Base-by-base conservation (phyloP, 2,113 vertebrate genomes). In the Nematolebias whitei region DNA sequence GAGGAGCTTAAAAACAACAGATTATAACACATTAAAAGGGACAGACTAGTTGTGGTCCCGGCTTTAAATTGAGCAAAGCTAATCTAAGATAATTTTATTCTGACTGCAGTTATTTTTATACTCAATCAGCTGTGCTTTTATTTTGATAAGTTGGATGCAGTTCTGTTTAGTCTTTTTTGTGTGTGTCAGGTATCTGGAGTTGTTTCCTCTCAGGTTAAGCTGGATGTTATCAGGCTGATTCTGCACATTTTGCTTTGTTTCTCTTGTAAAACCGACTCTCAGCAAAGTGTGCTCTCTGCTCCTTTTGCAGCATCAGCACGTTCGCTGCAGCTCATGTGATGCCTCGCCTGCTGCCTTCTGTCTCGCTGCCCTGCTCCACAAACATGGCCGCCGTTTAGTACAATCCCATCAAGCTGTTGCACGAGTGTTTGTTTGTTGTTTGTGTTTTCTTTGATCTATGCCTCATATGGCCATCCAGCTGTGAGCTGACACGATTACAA, bases 401-500 rank as follows among this genome's bases (percentile, higher is more conserved):
- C 71, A 61, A 82, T 74, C 67, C 69, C 43, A 26, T 74, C 51
- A 65, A 3, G 43, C 29, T 65, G 71, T 60, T 81, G 61, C 51
- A 19, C 15, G 22, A 23, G 63, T 80, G 63, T 73, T 39, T 73
- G 22, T 74, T 6, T 66, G 40, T 43, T 43, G 64, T 81, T 56
- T 70, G 26, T 70, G 18, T 71, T 1, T 52, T 76, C 80, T 87
- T 81, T 86, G 76, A 88, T 84, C 76, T 48, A 13, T 50, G 51
- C 40, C 38, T 85, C 86, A 78, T 87, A 83, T 86, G 86, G 76
- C 73, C 26, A 2, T 70, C 64, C 84, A 89, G 78, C 87, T 89
- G 88, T 84, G 75, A 32, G 7, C 78, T 78, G 76, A 82, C 57
- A 60, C 58, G 79, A 89, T 80, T 76, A 86, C 84, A 90, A 87